Evolutionary conservation across 2,888 invertebrate species (phyloP).

Genomic region (Palloptera scutellata): DNA sequence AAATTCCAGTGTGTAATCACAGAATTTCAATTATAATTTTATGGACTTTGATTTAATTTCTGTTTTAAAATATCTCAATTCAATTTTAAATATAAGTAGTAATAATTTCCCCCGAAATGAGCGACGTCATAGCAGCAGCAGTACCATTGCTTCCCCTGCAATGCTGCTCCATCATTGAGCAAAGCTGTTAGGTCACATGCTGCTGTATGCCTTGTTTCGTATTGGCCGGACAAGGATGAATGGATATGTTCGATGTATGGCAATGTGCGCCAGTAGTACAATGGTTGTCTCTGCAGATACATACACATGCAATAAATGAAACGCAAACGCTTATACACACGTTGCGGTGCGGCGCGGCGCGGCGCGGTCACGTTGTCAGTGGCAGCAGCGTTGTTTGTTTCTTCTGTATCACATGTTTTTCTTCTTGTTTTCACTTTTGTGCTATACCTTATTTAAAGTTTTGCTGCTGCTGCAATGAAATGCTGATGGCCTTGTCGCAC

Average conservation of each 20-base stretch:
- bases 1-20: too few species aligned
- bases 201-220: background rate
- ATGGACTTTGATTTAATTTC: too few species aligned
- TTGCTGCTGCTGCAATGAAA: conserved; percentile 37
- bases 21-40: too few species aligned
- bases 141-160: background rate
- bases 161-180: background rate
- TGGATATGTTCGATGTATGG: background rate
- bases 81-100: too few species aligned
- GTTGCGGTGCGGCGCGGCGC: background rate
- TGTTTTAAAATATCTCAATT: too few species aligned
- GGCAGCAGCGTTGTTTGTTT: conserved; percentile 19
- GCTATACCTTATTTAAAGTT: conserved; percentile 37
- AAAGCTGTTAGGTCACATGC: background rate
- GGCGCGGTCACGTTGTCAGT: background rate
- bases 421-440: conserved; percentile 51
- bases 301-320: background rate
- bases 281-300: background rate
- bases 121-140: background rate
- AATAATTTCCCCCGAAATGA: too few species aligned
- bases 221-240: conserved; percentile 16
- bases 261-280: conserved; percentile 5
- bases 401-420: conserved; percentile 57
- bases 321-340: background rate
- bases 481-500: conserved; percentile 53